phyloP scores from a whole-genome alignment of 2,888 invertebrate genomes.

The Aspidiotus destructor region DNA sequence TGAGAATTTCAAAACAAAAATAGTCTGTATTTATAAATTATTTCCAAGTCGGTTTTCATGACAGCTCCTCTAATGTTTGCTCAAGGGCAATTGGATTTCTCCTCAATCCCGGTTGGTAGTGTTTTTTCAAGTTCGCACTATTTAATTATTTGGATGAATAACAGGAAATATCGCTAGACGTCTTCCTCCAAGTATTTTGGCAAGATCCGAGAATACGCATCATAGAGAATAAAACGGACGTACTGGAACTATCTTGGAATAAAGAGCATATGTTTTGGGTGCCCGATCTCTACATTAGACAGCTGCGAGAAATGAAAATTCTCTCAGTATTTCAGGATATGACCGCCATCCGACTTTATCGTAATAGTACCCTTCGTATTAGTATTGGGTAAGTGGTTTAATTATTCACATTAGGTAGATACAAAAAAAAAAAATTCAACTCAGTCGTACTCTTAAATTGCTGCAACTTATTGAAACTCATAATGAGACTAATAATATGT shows the following conservation, averaged over 20 bases:
- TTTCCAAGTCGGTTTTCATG: no score
- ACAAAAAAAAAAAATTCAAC: not conserved
- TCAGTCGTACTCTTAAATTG: not conserved
- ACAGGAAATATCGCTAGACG: slow-evolving; percentile 55
- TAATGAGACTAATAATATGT: no score
- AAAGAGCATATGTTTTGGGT: slow-evolving; percentile 46
- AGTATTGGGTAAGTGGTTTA: slow-evolving; percentile 51
- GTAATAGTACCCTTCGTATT: slow-evolving; percentile 54
- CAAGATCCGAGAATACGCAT: slow-evolving; percentile 46
- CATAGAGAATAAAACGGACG: slow-evolving; percentile 41
- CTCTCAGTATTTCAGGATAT: slow-evolving; percentile 54
- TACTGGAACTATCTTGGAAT: slow-evolving; percentile 41
- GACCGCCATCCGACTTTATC: slow-evolving; percentile 52
- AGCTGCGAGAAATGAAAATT: slow-evolving; percentile 53
- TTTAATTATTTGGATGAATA: slow-evolving; percentile 30
- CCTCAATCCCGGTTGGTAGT: no score
- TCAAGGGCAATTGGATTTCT: no score
- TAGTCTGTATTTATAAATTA: no score
- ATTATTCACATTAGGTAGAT: not conserved
- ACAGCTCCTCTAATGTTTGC: no score
- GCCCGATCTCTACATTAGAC: slow-evolving; percentile 55
- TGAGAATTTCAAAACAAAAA: no score
- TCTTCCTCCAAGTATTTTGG: slow-evolving; percentile 57
- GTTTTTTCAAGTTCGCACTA: not conserved
- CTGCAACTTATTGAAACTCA: not conserved